phyloP scores from a whole-genome alignment of 2,113 vertebrate species.

The Merops nubicus region DNA sequence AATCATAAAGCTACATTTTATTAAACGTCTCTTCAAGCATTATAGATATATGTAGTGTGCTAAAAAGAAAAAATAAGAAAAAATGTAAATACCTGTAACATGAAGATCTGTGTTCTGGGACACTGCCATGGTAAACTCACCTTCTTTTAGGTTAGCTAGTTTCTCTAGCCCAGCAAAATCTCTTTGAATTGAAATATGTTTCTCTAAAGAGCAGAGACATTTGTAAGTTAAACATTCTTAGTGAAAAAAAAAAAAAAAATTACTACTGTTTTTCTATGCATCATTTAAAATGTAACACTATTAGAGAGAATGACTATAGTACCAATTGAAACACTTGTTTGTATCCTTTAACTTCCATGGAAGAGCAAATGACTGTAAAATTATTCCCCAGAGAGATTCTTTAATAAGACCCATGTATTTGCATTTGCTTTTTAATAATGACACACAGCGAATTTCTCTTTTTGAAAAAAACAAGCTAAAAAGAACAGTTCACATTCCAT shows the following conservation, averaged over 20 bases:
- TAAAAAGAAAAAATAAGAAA: background rate
- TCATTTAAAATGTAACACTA: background rate
- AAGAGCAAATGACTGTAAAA: background rate
- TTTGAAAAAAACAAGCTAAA: background rate
- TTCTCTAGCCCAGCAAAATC: constrained; percentile 86
- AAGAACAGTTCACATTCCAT: background rate
- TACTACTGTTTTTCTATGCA: background rate
- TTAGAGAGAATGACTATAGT: background rate
- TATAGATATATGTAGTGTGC: background rate
- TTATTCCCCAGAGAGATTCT: background rate
- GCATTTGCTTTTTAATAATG: background rate
- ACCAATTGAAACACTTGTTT: background rate
- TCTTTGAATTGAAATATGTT: constrained; percentile 92
- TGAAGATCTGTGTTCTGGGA: constrained; percentile 40
- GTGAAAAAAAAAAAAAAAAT: background rate
- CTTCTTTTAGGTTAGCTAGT: constrained; percentile 83
- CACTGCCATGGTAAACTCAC: constrained; percentile 62
- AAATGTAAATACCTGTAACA: constrained; percentile 44
- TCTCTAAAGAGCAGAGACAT: constrained; percentile 79
- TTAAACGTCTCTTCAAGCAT: background rate
- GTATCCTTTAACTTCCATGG: background rate
- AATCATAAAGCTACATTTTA: background rate
- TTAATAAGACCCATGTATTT: background rate
- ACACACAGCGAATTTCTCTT: background rate
- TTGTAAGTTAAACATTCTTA: background rate